A percentile compares a stretch with the other conserved stretches of the same genome.
Conservation (phyloP, 2,113 vertebrate species). For the Rutilus rutilus region DNA sequence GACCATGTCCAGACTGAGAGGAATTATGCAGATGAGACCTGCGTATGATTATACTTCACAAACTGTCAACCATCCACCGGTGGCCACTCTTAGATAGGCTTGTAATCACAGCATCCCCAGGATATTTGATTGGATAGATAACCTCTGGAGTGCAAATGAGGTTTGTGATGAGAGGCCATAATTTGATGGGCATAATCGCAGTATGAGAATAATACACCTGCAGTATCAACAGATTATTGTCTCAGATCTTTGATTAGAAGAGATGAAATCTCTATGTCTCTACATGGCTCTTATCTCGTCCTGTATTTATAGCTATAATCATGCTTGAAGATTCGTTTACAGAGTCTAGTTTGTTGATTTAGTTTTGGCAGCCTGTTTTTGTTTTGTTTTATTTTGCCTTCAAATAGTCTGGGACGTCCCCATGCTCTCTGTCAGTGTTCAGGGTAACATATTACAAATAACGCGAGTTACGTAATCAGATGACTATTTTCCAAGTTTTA, state of each 20-base stretch:
- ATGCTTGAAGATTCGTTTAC: neutral
- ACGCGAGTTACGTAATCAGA: too few relatives aligned
- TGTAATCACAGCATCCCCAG: slow-evolving; percentile 26
- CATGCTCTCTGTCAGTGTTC: too few relatives aligned
- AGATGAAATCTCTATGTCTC: neutral
- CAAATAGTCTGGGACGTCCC: too few relatives aligned
- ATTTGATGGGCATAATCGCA: slow-evolving; percentile 10
- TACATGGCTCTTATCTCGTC: neutral
- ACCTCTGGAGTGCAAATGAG: slow-evolving; percentile 12
- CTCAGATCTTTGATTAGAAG: slow-evolving; percentile 24
- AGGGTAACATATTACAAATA: too few relatives aligned
- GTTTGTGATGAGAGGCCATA: slow-evolving; percentile 24
- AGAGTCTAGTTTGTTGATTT: neutral
- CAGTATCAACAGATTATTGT: slow-evolving; percentile 31
- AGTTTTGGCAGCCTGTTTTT: too few relatives aligned
- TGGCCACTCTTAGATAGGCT: slow-evolving; percentile 12
- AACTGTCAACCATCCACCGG: neutral
- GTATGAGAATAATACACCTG: slow-evolving; percentile 24
- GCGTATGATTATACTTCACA: slow-evolving; percentile 29
- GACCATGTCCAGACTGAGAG: neutral
- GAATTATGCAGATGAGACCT: slow-evolving; percentile 21
- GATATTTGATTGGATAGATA: slow-evolving; percentile 35
- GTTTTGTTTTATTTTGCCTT: too few relatives aligned
- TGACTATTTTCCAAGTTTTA: too few relatives aligned
- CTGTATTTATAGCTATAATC: slow-evolving; percentile 2